phyloP scores from a whole-genome alignment of 2,888 invertebrate genomes.

The Nomada goodeniana region DNA sequence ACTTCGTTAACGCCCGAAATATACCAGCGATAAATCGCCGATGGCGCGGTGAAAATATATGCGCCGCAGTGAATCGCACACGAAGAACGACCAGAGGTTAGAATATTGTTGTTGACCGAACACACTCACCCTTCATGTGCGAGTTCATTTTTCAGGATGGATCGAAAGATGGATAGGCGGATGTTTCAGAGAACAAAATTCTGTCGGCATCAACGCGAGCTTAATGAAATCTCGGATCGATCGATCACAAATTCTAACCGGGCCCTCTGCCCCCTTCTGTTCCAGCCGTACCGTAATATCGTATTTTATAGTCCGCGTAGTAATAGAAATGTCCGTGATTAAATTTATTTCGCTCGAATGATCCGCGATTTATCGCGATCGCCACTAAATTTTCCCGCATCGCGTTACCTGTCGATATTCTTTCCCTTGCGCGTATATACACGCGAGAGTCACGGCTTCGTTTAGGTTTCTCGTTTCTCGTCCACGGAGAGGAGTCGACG shows the following conservation, averaged over 20 bases:
- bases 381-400: slow-evolving; percentile 23
- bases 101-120: slow-evolving; percentile 34
- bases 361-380: slow-evolving; percentile 38
- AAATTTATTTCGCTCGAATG: slow-evolving; percentile 52
- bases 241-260: slow-evolving; percentile 35
- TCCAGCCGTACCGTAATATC: slow-evolving; percentile 28
- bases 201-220: slow-evolving; percentile 38
- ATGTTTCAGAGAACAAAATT: slow-evolving; percentile 28
- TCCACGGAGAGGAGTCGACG: neutral
- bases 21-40: too few relatives aligned
- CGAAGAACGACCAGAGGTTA: neutral
- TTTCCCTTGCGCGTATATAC: neutral
- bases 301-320: slow-evolving; percentile 32
- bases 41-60: slow-evolving; percentile 28
- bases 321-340: slow-evolving; percentile 56
- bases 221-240: slow-evolving; percentile 46
- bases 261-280: slow-evolving; percentile 7
- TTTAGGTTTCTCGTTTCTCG: neutral
- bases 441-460: neutral
- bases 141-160: slow-evolving; percentile 27
- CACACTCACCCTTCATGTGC: slow-evolving; percentile 16
- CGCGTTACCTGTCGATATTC: slow-evolving; percentile 42
- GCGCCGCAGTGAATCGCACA: slow-evolving; percentile 24
- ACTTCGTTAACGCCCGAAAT: too few relatives aligned
- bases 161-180: slow-evolving; percentile 41